Base-by-base conservation (phyloP, 2,113 vertebrate genomes). In the Oncorhynchus mykiss region DNA sequence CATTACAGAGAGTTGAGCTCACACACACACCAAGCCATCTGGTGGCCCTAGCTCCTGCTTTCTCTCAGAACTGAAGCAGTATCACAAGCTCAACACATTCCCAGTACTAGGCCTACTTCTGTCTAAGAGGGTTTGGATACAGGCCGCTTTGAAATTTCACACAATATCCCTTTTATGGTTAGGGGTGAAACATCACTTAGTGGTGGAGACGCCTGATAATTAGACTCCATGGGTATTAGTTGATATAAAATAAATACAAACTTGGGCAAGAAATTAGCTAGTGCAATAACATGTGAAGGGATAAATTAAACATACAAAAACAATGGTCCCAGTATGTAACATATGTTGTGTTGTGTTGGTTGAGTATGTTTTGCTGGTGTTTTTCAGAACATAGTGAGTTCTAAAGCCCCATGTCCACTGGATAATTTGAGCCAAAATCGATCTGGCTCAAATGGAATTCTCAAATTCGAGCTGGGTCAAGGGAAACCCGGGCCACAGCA, bases 241-340 rank as follows among this genome's bases (percentile, higher is more conserved):
- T 80, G 80, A 82, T 85, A 83, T 84, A 90, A 87, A 90, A 90
- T 85, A 91, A 88, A 83, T 78, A 75, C 84, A 83, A 89, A 88
- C 80, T 88, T 88, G 87, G 84, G 77, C 82, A 57, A 75, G 77
- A 79, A 88, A 88, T 90, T 88, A 91, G 83, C 82, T 79, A 49
- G 72, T 88, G 85, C 82, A 76, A 80, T 86, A 79, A 79, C 78
- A 67, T 77, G 45, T 77, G 77, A 85, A 82, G 57, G 76, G 74
- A 78, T 67, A 71, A 77, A 45, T 70, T 82, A 76, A 72, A 82
- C 78, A 82, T 79, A 59, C 5, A 83, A 84, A 45, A 88, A 76
- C 77, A 85, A 80, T 78, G 79, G 62, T 81, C 5, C 20, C 13
- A n/a, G 57, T 20, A 62, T 81, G 57, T n/a, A 20, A 60, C 2